Percentiles rank a stretch among this genome's conserved stretches.
phyloP scores from a whole-genome alignment of 2,888 invertebrate genomes.

The Drosophila sordidula region DNA sequence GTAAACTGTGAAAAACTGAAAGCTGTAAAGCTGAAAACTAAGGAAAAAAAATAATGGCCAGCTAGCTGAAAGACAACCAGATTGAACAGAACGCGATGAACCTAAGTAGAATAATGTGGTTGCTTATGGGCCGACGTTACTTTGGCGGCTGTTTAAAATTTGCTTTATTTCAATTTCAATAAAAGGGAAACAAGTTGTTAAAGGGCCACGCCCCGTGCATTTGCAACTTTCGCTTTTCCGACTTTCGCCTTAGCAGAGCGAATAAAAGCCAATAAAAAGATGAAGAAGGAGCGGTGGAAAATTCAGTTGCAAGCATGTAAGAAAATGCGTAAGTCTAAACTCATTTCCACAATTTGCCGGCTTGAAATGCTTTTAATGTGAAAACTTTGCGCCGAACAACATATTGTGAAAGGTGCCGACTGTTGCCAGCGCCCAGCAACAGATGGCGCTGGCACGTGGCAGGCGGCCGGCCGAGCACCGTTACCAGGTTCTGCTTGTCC shows the following conservation, averaged over 20 bases:
- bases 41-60: not conserved
- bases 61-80: not conserved
- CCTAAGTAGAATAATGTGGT: constrained; percentile 8
- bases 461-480: constrained; percentile 12
- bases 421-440: constrained; percentile 37
- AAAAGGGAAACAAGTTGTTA: constrained; percentile 5
- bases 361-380: constrained; percentile 76
- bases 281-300: not conserved
- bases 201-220: constrained; percentile 33
- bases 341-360: constrained; percentile 67
- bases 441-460: constrained; percentile 65
- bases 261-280: not conserved
- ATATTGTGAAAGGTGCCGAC: constrained; percentile 40
- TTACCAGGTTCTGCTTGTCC: constrained; percentile 26
- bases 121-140: not conserved
- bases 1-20: constrained; percentile 2
- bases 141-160: constrained; percentile 4
- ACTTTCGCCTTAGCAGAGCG: constrained; percentile 35
- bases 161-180: constrained; percentile 32
- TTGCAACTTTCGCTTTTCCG: constrained; percentile 38
- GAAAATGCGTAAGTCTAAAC: constrained; percentile 56
- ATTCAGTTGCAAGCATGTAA: constrained; percentile 22
- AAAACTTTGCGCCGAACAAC: constrained; percentile 59
- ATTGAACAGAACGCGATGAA: constrained; percentile 11
- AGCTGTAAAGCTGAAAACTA: constrained; percentile 18